Base-by-base conservation (phyloP, 2,797 vertebrate species). In the Cetoscarus ocellatus region DNA sequence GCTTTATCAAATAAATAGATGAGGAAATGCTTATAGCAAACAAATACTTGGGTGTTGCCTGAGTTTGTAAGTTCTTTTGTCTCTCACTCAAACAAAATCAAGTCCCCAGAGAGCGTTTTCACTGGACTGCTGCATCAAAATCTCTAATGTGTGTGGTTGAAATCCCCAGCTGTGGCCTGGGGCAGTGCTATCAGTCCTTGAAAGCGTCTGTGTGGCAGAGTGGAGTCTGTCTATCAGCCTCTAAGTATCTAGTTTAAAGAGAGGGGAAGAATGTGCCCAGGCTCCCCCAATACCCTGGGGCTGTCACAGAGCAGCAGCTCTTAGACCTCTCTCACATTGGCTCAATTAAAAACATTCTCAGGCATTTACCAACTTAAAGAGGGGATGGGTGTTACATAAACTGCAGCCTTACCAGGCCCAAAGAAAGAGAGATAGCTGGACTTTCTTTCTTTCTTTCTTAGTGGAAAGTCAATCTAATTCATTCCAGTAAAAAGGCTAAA, bases 221-320 rank as follows among this genome's bases (percentile, higher is more conserved):
- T 59, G 75, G 75, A 85, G 77, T 82, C 82, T 48, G 65, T 79
- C 82, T 79, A 72, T 90, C 84, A 84, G 74, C 72, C 79, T 74
- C 44, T 4, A 58, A 79, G 84, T 78, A 86, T 87, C 83, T 71
- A 75, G 85, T 90, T 92, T 84, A 88, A 87, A 91, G 80, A 76
- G 76, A 80, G 52, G 63, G 60, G 54, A 86, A 79, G 85, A 90
- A 87, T 86, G 86, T 70, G 71, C 70, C 79, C 79, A 66, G 65
- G 73, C 86, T 86, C 81, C 79, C 78, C 78, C 59, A 58, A 73
- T 59, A 69, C 76, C 88, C 87, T 13, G 10, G 54, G 87, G 90
- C 85, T 39, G 55, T 76, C 73, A 53, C 73, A 51, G 42, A 69
- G 83, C 80, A 45, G 18, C 5, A 7, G 38, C 63, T 76, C 67